A percentile compares a stretch with the other conserved stretches of the same genome.
Evolutionary conservation across 2,113 vertebrate species (phyloP).

Genomic region (Paraplagusia blochii): DNA sequence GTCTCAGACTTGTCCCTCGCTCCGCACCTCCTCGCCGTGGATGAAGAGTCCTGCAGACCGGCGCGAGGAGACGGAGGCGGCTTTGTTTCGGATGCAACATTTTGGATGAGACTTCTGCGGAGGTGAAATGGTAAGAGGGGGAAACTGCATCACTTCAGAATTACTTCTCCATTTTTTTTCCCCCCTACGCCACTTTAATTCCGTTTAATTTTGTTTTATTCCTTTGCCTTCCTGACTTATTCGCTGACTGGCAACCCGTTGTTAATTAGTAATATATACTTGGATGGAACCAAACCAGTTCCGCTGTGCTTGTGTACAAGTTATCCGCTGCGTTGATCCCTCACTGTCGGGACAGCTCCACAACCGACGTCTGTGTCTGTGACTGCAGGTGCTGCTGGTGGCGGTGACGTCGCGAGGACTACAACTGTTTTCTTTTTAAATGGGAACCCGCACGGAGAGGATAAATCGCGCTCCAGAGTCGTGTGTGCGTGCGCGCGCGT

Average conservation of each 20-base stretch:
- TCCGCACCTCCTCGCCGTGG: not conserved
- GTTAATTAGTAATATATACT: no score
- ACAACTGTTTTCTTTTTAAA: slow-evolving; percentile 33
- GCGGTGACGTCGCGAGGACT: slow-evolving; percentile 46
- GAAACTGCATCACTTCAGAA: not conserved
- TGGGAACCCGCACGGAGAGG: slow-evolving; percentile 49
- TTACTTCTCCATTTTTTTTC: no score
- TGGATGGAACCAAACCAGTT: no score
- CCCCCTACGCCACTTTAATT: no score
- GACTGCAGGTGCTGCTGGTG: slow-evolving; percentile 2
- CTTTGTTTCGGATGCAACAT: not conserved
- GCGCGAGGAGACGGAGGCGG: not conserved
- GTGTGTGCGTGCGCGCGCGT: not conserved
- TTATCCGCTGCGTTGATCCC: no score
- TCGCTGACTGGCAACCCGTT: no score
- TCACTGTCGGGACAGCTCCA: not conserved
- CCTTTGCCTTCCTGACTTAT: no score
- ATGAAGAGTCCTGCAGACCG: not conserved
- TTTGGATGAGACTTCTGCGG: not conserved
- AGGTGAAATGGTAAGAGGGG: not conserved
- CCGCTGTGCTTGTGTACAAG: no score
- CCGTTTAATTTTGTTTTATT: no score
- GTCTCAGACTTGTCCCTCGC: not conserved
- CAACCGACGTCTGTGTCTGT: slow-evolving; percentile 17
- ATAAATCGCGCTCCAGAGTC: slow-evolving; percentile 49